phyloP scores from a whole-genome alignment of 2,113 vertebrate species.

The Argyrosomus japonicus region DNA sequence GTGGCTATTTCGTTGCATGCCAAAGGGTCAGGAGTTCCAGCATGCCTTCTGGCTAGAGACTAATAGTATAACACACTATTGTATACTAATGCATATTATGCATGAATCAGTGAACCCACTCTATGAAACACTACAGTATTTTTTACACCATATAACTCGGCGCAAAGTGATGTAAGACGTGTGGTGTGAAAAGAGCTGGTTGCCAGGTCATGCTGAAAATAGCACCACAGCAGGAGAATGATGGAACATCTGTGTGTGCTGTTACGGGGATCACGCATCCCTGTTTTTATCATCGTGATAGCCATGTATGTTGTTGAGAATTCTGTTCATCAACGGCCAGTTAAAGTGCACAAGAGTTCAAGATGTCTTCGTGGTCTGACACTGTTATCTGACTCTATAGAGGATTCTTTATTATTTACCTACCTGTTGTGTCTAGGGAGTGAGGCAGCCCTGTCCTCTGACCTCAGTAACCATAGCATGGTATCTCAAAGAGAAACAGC shows the following conservation, averaged over 20 bases:
- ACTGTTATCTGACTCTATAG: too few species aligned
- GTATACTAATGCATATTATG: not conserved
- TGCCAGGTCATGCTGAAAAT: constrained; percentile 58
- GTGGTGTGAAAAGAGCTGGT: constrained; percentile 27
- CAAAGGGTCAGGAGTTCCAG: constrained; percentile 26
- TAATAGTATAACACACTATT: not conserved
- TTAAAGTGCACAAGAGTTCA: too few species aligned
- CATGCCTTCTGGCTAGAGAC: constrained; percentile 15
- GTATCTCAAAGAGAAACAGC: too few species aligned
- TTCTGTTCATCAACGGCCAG: too few species aligned
- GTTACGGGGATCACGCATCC: not conserved
- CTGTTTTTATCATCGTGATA: not conserved
- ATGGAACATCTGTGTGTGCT: constrained; percentile 27
- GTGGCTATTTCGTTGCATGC: not conserved
- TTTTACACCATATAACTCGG: constrained; percentile 31
- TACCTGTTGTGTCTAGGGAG: too few species aligned
- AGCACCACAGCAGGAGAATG: constrained; percentile 10
- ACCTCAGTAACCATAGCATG: too few species aligned
- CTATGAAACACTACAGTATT: constrained; percentile 14
- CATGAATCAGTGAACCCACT: constrained; percentile 35
- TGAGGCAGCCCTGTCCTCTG: too few species aligned
- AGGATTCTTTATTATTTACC: too few species aligned
- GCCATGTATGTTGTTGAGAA: not conserved
- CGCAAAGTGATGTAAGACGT: constrained; percentile 19
- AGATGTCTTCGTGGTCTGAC: too few species aligned